phyloP scores from a whole-genome alignment of 2,797 vertebrate species.

The Amblyopsis hoosieri region DNA sequence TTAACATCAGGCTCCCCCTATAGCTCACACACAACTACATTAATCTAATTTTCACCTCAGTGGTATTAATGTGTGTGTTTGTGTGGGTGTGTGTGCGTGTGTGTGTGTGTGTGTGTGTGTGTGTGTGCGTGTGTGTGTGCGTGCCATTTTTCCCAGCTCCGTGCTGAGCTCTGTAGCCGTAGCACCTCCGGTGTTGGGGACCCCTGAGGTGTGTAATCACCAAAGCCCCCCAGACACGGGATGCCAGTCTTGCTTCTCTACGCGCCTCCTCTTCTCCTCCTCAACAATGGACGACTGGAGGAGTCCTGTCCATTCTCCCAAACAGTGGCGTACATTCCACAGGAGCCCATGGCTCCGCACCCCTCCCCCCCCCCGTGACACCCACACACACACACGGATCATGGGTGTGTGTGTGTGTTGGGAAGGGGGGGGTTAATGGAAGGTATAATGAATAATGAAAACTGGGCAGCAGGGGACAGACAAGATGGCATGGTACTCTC shows the following conservation, averaged over 20 bases:
- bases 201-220: constrained; percentile 43
- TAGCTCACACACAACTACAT: constrained; percentile 20
- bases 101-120: constrained; percentile 20
- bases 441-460: constrained; percentile 82
- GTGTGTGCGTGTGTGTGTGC: neutral
- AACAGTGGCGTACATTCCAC: constrained; percentile 90
- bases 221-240: constrained; percentile 46
- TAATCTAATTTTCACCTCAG: constrained; percentile 33
- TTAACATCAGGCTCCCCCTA: constrained; percentile 38
- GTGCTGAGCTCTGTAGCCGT: constrained; percentile 37
- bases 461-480: constrained; percentile 80
- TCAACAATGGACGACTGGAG: constrained; percentile 66
- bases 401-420: constrained; percentile 71
- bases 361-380: constrained; percentile 15
- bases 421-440: constrained; percentile 77
- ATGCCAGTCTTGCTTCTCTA: constrained; percentile 67
- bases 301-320: constrained; percentile 85
- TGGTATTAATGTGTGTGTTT: constrained; percentile 20
- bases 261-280: constrained; percentile 36
- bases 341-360: constrained; percentile 78
- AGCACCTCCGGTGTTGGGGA: constrained; percentile 34
- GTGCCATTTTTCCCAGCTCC: constrained; percentile 44
- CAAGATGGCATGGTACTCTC: constrained; percentile 64
- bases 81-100: neutral
- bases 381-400: constrained; percentile 45